Conservation (phyloP, 2,888 invertebrate species). For the Drosophila rellima region DNA sequence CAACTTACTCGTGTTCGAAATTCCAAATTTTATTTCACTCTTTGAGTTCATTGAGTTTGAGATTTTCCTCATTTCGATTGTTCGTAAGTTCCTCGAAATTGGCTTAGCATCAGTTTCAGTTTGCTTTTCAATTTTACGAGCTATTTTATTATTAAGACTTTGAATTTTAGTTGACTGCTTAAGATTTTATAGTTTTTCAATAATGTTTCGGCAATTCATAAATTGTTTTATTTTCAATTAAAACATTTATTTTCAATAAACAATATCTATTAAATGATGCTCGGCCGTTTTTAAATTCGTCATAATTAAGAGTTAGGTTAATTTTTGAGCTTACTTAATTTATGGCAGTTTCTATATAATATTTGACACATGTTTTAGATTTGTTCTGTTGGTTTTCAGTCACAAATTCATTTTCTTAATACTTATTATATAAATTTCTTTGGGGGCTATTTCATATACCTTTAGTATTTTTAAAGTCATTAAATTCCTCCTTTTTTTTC, state of each 20-base stretch:
- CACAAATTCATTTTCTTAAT: too few relatives aligned
- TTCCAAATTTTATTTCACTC: neutral
- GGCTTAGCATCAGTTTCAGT: neutral
- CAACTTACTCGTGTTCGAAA: constrained; percentile 7
- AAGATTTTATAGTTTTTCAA: neutral
- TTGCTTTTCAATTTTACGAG: neutral
- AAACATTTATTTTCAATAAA: too few relatives aligned
- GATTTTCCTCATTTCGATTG: neutral
- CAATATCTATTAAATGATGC: too few relatives aligned
- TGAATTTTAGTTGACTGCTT: neutral
- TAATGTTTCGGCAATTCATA: too few relatives aligned
- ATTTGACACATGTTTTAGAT: neutral
- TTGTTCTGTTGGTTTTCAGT: too few relatives aligned
- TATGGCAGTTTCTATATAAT: neutral
- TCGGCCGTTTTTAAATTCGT: too few relatives aligned
- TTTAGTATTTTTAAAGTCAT: neutral
- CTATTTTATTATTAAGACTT: neutral
- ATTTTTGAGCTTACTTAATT: too few relatives aligned
- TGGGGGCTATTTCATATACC: neutral
- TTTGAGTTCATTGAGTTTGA: neutral
- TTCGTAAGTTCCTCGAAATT: neutral
- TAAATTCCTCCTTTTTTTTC: too few relatives aligned
- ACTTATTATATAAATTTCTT: neutral
- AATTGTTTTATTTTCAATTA: too few relatives aligned
- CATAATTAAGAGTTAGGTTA: too few relatives aligned